phyloP scores from a whole-genome alignment of 2,888 invertebrate genomes.

The Aporophyla nigra region DNA sequence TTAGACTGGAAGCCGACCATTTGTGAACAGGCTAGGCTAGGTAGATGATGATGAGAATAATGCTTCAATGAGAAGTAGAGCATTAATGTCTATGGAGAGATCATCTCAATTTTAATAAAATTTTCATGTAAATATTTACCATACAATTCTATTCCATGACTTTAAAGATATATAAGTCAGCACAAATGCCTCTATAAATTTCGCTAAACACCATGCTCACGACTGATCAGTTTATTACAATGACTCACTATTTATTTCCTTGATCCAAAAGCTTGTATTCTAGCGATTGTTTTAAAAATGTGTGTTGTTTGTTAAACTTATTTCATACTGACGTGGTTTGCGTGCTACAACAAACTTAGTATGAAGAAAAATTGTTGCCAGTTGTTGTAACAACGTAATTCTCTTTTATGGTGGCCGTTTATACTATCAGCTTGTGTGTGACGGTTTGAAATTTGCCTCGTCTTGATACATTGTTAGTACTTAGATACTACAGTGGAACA shows the following conservation, averaged over 20 bases:
- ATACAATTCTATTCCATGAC: constrained; percentile 21
- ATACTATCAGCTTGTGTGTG: constrained; percentile 75
- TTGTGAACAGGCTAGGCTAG: too few relatives aligned
- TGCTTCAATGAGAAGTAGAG: background rate
- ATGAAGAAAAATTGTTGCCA: constrained; percentile 79
- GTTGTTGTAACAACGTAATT: constrained; percentile 82
- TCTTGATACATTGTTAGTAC: constrained; percentile 69
- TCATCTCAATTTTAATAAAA: background rate
- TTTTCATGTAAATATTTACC: constrained; percentile 15
- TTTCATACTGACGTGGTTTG: constrained; percentile 70
- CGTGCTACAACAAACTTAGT: constrained; percentile 76
- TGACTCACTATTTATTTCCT: constrained; percentile 36
- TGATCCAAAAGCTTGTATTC: constrained; percentile 41
- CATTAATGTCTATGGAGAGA: background rate
- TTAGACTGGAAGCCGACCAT: too few relatives aligned
- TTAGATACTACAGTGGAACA: constrained; percentile 51
- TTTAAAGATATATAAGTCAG: constrained; percentile 35
- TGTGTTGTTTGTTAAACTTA: constrained; percentile 52
- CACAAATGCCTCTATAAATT: constrained; percentile 40
- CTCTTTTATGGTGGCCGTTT: constrained; percentile 79
- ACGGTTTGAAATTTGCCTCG: constrained; percentile 74
- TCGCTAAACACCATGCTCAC: constrained; percentile 9
- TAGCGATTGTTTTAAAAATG: constrained; percentile 51
- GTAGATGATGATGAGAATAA: too few relatives aligned
- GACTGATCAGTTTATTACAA: constrained; percentile 39